Conservation (phyloP, 2,797 vertebrate species). For the Mycteria americana region DNA sequence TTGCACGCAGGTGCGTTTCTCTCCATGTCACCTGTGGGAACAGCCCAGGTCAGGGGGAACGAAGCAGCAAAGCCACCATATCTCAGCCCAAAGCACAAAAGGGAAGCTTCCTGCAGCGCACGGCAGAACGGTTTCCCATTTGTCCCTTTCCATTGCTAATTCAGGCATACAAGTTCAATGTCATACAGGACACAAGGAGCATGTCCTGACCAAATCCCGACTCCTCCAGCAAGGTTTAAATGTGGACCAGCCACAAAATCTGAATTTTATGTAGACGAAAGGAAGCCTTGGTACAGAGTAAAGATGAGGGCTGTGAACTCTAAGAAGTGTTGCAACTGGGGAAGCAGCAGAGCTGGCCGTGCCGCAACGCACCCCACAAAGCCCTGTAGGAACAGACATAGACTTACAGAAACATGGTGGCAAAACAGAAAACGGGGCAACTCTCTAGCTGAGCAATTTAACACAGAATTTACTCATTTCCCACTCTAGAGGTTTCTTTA, state of each 20-base stretch:
- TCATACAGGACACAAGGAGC: not conserved
- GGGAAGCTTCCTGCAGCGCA: fast-evolving
- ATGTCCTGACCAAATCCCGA: not conserved
- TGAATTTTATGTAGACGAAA: not conserved
- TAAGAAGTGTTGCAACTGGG: fast-evolving
- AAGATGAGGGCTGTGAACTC: not conserved
- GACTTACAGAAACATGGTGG: not conserved
- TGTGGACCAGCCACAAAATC: too few relatives aligned
- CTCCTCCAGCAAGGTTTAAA: not conserved
- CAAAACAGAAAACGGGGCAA: not conserved
- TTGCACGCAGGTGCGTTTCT: not conserved
- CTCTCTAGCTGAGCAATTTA: not conserved
- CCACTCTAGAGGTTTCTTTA: not conserved
- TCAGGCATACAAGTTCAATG: fast-evolving
- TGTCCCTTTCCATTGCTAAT: not conserved
- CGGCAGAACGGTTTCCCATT: fast-evolving
- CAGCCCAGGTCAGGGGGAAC: too few relatives aligned
- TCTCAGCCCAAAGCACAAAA: not conserved
- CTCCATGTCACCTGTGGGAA: not conserved
- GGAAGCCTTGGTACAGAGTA: not conserved
- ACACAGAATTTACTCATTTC: not conserved
- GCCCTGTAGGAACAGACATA: not conserved
- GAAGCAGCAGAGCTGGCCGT: not conserved
- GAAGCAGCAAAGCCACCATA: not conserved
- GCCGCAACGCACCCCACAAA: fast-evolving